phyloP scores from a whole-genome alignment of 2,888 invertebrate genomes.

The Tortricodes alternella region DNA sequence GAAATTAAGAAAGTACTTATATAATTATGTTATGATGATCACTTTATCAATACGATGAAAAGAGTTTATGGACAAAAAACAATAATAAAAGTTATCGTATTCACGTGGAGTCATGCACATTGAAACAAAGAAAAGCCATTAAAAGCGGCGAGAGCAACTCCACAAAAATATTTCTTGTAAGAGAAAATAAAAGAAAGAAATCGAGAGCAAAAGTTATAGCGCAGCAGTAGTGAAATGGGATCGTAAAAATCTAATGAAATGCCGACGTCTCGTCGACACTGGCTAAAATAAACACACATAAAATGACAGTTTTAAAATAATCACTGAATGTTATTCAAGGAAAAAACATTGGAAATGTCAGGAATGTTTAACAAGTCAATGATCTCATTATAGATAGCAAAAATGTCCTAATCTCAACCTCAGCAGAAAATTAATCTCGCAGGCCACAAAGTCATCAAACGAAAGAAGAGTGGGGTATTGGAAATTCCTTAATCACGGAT shows the following conservation, averaged over 20 bases:
- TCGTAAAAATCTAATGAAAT: slow-evolving; percentile 62
- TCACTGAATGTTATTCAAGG: slow-evolving; percentile 2
- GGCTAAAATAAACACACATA: slow-evolving; percentile 18
- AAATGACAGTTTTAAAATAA: slow-evolving; percentile 22
- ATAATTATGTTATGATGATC: not conserved
- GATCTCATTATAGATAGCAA: slow-evolving; percentile 19
- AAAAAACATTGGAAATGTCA: slow-evolving; percentile 1
- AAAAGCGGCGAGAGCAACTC: slow-evolving; percentile 37
- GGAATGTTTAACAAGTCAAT: slow-evolving; percentile 13
- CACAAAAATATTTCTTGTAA: slow-evolving; percentile 46
- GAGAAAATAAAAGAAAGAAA: slow-evolving; percentile 36
- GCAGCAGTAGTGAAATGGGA: slow-evolving; percentile 45
- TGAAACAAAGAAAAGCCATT: slow-evolving; percentile 42
- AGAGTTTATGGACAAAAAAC: not conserved
- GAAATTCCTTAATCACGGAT: slow-evolving; percentile 41
- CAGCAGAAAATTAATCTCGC: slow-evolving; percentile 34
- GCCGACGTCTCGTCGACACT: slow-evolving; percentile 39
- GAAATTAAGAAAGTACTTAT: not conserved
- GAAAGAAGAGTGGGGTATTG: slow-evolving; percentile 34
- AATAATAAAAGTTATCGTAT: slow-evolving; percentile 1
- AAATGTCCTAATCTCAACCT: slow-evolving; percentile 7
- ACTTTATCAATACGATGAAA: not conserved
- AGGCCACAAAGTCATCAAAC: slow-evolving; percentile 37
- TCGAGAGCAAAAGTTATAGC: slow-evolving; percentile 46
- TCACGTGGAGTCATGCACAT: slow-evolving; percentile 15